phyloP scores from a whole-genome alignment of 2,888 invertebrate species.

The Thymelicus acteon region DNA sequence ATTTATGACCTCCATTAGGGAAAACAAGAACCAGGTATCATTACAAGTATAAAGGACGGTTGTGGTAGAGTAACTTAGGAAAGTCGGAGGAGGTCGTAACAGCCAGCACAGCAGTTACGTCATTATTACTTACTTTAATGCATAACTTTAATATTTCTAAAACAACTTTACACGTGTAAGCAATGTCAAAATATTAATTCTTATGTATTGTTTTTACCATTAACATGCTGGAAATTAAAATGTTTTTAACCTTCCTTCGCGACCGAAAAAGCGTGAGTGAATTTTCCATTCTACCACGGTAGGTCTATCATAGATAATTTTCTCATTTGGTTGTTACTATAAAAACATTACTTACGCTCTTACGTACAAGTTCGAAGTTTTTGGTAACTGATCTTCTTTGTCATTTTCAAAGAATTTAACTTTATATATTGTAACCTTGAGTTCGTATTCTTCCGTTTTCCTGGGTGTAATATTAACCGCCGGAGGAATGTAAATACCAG shows the following conservation, averaged over 20 bases:
- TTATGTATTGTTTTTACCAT: too few species aligned
- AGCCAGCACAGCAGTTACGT: too few species aligned
- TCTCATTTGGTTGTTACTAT: background rate
- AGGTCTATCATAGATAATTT: too few species aligned
- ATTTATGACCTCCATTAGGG: too few species aligned
- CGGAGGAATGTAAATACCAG: conserved; percentile 86
- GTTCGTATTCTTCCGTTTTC: conserved; percentile 87
- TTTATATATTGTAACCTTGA: conserved; percentile 87
- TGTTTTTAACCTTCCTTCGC: too few species aligned
- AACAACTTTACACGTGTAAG: too few species aligned
- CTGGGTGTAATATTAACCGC: conserved; percentile 91
- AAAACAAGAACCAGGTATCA: background rate
- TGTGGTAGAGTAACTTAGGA: background rate
- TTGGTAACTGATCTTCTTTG: background rate
- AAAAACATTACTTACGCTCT: conserved; percentile 31
- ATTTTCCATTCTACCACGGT: too few species aligned
- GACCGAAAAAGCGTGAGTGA: too few species aligned
- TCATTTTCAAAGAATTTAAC: conserved; percentile 17
- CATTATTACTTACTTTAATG: too few species aligned
- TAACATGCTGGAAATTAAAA: too few species aligned
- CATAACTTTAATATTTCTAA: too few species aligned
- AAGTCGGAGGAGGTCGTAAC: background rate
- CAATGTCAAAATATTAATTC: too few species aligned
- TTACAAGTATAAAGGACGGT: background rate
- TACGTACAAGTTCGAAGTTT: conserved; percentile 6